Percentiles rank a stretch among this genome's conserved stretches.
Evolutionary conservation across 2,888 invertebrate species (phyloP).

Genomic region (Entomobrya proxima): DNA sequence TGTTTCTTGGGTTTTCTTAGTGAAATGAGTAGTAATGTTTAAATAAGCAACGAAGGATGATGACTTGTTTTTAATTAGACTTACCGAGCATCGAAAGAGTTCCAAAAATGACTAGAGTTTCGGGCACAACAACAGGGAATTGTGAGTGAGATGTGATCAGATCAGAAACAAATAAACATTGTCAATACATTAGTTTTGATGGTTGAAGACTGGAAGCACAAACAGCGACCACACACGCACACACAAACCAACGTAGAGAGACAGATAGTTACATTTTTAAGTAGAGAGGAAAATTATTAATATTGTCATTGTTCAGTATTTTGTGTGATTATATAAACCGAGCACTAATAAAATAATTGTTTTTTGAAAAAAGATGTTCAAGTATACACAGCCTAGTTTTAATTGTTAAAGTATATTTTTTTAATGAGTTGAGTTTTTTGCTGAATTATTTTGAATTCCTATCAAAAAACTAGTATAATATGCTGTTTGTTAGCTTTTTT

Average conservation of each 20-base stretch:
- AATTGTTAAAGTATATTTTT: no score
- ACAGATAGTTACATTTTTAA: not conserved
- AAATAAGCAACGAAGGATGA: constrained; percentile 60
- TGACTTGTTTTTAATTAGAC: constrained; percentile 78
- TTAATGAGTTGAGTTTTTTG: no score
- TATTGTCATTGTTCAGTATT: not conserved
- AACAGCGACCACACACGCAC: constrained; percentile 35
- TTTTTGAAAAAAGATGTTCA: not conserved
- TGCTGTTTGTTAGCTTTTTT: not conserved
- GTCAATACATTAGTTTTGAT: constrained; percentile 75
- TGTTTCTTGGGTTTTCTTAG: constrained; percentile 18
- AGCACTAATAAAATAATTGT: no score
- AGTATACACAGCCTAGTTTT: not conserved
- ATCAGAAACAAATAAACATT: constrained; percentile 76
- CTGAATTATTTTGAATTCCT: no score
- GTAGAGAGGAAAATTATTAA: not conserved
- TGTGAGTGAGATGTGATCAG: constrained; percentile 76
- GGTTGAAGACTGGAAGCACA: constrained; percentile 47
- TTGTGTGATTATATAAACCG: no score
- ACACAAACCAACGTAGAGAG: constrained; percentile 43
- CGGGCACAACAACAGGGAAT: constrained; percentile 76
- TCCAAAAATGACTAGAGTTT: constrained; percentile 95
- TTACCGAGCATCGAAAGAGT: constrained; percentile 99
- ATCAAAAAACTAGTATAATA: no score
- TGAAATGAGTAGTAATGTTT: constrained; percentile 48